Evolutionary conservation across 2,888 invertebrate genomes (phyloP), one percentile per base, ranked within the genome.

Genomic region (Pristionchus maxplancki): DNA sequence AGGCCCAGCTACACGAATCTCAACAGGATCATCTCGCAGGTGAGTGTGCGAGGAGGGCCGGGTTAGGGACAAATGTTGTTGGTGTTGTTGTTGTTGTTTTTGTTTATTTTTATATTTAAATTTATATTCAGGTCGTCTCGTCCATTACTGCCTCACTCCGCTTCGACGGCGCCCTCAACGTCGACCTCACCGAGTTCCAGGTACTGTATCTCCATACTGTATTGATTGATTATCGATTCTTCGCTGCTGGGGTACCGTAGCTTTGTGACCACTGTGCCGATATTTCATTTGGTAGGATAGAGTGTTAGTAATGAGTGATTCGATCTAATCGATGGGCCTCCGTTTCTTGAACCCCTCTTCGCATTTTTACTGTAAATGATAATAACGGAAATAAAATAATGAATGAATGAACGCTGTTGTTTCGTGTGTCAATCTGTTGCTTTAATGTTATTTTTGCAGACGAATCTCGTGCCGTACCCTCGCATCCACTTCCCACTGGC

Each of bases 21-120:
- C 95, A 98, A 98, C 96, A 96, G 98, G 94, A 96, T 98, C 93
- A 98, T 98, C 93, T 97, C 98, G 81, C 98, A 98, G 95, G 97
- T 64, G 28, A 17, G 53, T 98, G n/a, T n/a, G n/a, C n/a, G n/a
- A n/a, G n/a, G n/a, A n/a, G n/a, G n/a, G n/a, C n/a, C n/a, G n/a
- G n/a, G n/a, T n/a, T n/a, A n/a, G n/a, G n/a, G n/a, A n/a, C n/a
- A n/a, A n/a, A n/a, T 20, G 90, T 91, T 5, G 90, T 90, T 28
- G 20, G 9, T 24, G 24, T 58, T 58, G 24, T 20, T 20, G 53
- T 58, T 58, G 44, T 58, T 15, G 53, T 15, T 58, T 8, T 58
- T 58, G 53, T 58, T 20, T 64, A 31, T 31, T 13, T 64, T 31
- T 1, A 64, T 11, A 31, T 31, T 11, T 64, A 11, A 62, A 11